Evolutionary conservation across 2,113 vertebrate genomes (phyloP).

Genomic region (Ahaetulla prasina): DNA sequence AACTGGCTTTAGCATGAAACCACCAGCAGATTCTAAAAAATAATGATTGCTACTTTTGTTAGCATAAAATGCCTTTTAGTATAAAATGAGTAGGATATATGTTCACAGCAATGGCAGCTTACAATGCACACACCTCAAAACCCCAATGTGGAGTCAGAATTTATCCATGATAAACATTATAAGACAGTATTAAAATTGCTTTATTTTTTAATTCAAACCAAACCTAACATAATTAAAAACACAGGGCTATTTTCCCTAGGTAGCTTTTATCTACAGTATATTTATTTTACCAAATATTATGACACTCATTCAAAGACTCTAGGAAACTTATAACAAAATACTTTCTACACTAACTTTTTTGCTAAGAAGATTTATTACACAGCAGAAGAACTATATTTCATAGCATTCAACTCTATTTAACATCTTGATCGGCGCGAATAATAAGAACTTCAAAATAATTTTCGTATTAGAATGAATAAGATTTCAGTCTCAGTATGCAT

Average conservation of each 20-base stretch:
- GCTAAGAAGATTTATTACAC: not conserved
- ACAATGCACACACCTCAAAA: not conserved
- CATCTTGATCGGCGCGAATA: not conserved
- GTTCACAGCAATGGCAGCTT: not conserved
- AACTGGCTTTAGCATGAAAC: not conserved
- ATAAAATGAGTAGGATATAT: not conserved
- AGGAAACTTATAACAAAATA: not conserved
- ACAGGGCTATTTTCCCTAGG: conserved; percentile 5
- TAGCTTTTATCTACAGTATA: not conserved
- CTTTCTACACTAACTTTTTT: conserved; percentile 25
- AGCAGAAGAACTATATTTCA: conserved; percentile 11
- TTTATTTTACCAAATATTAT: not conserved
- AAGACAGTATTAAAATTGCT: not conserved
- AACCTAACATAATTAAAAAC: not conserved
- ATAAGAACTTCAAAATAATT: not conserved
- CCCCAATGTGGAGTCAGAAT: not conserved
- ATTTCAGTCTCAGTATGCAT: not conserved
- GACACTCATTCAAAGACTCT: not conserved
- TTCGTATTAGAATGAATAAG: not conserved
- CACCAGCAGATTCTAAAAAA: not conserved
- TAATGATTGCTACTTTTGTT: not conserved
- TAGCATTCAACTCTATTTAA: conserved; percentile 31
- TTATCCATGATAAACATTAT: not conserved
- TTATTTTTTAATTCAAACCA: not conserved
- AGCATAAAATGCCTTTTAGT: not conserved